A percentile compares a stretch with the other conserved stretches of the same genome.
phyloP scores from a whole-genome alignment of 1,140 invertebrate species.

The Contarinia nasturtii region DNA sequence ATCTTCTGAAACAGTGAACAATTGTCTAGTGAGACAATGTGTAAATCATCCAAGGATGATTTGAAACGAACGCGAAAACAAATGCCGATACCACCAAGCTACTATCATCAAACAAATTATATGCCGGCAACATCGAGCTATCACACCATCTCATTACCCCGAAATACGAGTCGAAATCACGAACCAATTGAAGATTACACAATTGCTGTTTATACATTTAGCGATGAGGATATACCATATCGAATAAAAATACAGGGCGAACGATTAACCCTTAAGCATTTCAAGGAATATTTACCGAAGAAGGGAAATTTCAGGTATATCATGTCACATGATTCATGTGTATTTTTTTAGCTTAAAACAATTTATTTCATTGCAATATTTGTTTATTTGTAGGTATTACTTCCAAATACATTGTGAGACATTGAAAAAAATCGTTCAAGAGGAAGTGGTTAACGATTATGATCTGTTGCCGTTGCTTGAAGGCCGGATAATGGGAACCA shows the following conservation, averaged over 20 bases:
- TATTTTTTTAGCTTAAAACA: background rate
- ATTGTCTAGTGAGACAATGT: background rate
- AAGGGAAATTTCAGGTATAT: conserved; percentile 76
- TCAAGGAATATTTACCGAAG: conserved; percentile 80
- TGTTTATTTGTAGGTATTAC: conserved; percentile 56
- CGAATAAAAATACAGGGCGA: conserved; percentile 65
- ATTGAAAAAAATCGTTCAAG: conserved; percentile 75
- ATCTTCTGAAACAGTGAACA: background rate
- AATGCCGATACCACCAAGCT: background rate
- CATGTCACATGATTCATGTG: no score
- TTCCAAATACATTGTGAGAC: conserved; percentile 86
- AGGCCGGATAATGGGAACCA: conserved; percentile 75
- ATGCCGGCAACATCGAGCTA: no score
- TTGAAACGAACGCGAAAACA: background rate
- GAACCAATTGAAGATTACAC: conserved; percentile 39
- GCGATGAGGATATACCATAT: conserved; percentile 78
- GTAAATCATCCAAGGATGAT: background rate
- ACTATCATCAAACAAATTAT: no score
- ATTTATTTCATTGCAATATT: conserved; percentile 1
- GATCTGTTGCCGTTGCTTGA: conserved; percentile 79
- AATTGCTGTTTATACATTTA: conserved; percentile 63
- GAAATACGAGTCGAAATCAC: no score
- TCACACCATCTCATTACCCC: no score
- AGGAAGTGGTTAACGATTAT: conserved; percentile 74
- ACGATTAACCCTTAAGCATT: conserved; percentile 61